Evolutionary conservation across 2,888 invertebrate genomes (phyloP).

Genomic region (Sphinx pinastri): DNA sequence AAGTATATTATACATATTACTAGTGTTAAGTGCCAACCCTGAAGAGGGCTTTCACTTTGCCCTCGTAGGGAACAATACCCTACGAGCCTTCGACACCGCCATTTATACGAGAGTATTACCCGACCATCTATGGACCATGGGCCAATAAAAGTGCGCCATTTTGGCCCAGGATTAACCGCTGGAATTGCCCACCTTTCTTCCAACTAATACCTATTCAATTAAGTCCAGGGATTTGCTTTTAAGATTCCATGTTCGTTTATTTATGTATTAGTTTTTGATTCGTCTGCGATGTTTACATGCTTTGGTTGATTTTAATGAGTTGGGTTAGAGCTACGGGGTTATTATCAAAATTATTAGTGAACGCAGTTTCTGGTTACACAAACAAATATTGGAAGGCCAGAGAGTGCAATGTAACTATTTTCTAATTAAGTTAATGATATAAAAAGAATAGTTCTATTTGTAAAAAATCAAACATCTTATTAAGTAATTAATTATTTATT

Average conservation of each 20-base stretch:
- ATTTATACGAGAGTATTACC: slow-evolving; percentile 69
- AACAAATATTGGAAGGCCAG: too few species aligned
- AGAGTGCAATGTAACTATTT: too few species aligned
- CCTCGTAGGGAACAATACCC: slow-evolving; percentile 27
- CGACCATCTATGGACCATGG: slow-evolving; percentile 54
- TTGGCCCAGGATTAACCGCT: slow-evolving; percentile 25
- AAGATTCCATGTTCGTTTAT: slow-evolving; percentile 24
- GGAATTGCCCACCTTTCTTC: slow-evolving; percentile 25
- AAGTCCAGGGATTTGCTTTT: slow-evolving; percentile 30
- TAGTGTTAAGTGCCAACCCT: slow-evolving; percentile 22
- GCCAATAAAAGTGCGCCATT: slow-evolving; percentile 52
- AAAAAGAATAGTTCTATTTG: too few species aligned
- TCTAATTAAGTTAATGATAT: too few species aligned
- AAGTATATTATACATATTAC: too few species aligned
- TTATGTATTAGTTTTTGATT: neutral
- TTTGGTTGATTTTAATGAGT: too few species aligned
- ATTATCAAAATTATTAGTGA: too few species aligned
- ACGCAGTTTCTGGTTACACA: too few species aligned
- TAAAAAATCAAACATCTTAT: too few species aligned
- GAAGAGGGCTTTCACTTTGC: slow-evolving; percentile 3
- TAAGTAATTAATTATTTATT: too few species aligned
- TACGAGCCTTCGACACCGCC: slow-evolving; percentile 35
- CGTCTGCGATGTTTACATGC: too few species aligned
- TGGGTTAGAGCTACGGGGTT: too few species aligned
- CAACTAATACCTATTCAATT: slow-evolving; percentile 26